Evolutionary conservation across 2,797 vertebrate genomes (phyloP).

Genomic region (Novumbra hubbsi): DNA sequence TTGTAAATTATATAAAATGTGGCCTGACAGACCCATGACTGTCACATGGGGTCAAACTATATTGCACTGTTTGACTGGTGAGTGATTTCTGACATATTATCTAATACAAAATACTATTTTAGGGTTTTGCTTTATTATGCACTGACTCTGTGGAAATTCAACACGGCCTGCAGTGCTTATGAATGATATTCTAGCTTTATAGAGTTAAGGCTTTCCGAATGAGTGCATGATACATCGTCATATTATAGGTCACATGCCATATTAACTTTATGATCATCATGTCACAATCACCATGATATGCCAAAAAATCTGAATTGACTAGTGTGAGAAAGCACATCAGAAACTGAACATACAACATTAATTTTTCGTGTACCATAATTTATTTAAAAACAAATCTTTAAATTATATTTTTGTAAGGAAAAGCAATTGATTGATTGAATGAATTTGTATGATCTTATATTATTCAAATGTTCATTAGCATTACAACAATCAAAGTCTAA

Average conservation of each 20-base stretch:
- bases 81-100: conserved; percentile 16
- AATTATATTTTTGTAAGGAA: too few relatives aligned
- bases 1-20: background rate
- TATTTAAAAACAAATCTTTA: too few relatives aligned
- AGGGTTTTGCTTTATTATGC: conserved; percentile 38
- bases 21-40: background rate
- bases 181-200: conserved; percentile 48
- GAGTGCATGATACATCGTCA: conserved; percentile 53
- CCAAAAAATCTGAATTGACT: conserved; percentile 54
- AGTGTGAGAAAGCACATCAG: conserved; percentile 5
- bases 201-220: conserved; percentile 39
- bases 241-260: conserved; percentile 61
- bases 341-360: conserved; percentile 13
- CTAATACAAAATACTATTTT: conserved; percentile 35
- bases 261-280: conserved; percentile 56
- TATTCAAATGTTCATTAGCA: background rate
- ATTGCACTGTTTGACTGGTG: conserved; percentile 22
- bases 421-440: too few relatives aligned
- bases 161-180: conserved; percentile 23
- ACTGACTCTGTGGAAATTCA: conserved; percentile 24
- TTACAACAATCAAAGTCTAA: background rate
- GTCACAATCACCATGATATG: conserved; percentile 49
- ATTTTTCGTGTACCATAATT: background rate
- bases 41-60: background rate
- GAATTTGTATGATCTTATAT: background rate